Evolutionary conservation across 2,113 vertebrate species (phyloP).

Genomic region (Atherinomorus stipes): DNA sequence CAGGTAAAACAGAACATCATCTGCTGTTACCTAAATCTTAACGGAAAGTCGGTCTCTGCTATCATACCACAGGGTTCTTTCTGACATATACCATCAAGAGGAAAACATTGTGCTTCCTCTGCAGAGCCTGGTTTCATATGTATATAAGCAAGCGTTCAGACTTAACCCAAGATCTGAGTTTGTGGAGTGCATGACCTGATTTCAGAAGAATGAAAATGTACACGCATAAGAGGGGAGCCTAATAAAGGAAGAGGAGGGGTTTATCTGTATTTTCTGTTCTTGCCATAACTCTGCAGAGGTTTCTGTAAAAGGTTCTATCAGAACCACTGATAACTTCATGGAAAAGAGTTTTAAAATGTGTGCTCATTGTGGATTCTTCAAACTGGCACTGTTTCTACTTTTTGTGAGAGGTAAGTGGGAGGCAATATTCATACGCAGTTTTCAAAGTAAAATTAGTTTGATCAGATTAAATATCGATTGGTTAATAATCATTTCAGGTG

Average conservation of each 20-base stretch:
- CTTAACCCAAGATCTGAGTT: neutral
- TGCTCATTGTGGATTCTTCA: neutral
- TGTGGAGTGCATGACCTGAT: neutral
- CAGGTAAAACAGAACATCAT: neutral
- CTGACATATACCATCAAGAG: neutral
- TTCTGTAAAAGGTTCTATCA: neutral
- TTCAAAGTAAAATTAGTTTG: neutral
- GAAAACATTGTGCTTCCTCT: neutral
- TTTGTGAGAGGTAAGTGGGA: constrained; percentile 48
- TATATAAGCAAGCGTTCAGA: too few species aligned
- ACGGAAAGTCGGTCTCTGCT: neutral
- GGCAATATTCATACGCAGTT: neutral
- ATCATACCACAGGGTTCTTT: neutral
- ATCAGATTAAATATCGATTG: neutral
- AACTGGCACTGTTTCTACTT: constrained; percentile 15
- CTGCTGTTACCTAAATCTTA: neutral
- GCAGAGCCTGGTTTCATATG: neutral
- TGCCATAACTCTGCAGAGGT: neutral
- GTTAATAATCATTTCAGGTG: constrained; percentile 44
- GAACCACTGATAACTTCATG: neutral
- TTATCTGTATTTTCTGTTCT: neutral
- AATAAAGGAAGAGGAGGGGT: neutral
- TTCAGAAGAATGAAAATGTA: neutral
- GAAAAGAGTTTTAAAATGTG: constrained; percentile 15
- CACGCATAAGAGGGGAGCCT: neutral